phyloP scores from a whole-genome alignment of 2,797 vertebrate genomes.

The Acrocephalus scirpaceus region DNA sequence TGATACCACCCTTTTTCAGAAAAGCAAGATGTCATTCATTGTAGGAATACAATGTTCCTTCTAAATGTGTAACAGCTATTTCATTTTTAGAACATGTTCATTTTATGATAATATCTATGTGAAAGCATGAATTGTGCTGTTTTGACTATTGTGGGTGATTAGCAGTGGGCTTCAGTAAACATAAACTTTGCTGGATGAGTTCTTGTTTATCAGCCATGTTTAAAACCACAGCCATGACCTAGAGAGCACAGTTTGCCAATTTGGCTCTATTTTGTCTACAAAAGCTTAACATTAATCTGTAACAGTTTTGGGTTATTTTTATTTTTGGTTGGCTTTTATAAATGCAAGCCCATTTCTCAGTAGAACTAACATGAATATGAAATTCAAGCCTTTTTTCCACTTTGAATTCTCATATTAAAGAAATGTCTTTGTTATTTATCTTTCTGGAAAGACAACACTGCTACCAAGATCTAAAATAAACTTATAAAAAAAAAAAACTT shows the following conservation, averaged over 20 bases:
- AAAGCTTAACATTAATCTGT: not conserved
- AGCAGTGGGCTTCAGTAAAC: not conserved
- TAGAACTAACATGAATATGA: not conserved
- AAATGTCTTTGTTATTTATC: not conserved
- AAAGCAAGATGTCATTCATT: not conserved
- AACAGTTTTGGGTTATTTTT: not conserved
- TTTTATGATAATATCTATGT: not conserved
- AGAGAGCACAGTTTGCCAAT: not conserved
- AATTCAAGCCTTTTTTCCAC: not conserved
- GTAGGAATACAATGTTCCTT: not conserved
- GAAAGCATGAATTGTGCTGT: not conserved
- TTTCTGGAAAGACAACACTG: not conserved
- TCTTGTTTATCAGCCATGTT: not conserved
- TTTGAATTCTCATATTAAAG: not conserved
- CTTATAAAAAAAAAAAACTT: not conserved
- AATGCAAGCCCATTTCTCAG: not conserved
- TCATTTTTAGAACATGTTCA: not conserved
- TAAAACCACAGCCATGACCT: not conserved
- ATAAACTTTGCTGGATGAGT: not conserved
- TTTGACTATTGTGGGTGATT: fast-evolving
- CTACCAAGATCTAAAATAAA: not conserved
- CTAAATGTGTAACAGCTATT: not conserved
- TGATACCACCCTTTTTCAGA: not conserved
- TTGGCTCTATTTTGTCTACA: not conserved
- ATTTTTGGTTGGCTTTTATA: not conserved